These are phyloP conservation scores for Aporophyla lueneburgensis DNA, from an alignment of 2,888 invertebrate genomes.

Conservation along the genomic window DNA sequence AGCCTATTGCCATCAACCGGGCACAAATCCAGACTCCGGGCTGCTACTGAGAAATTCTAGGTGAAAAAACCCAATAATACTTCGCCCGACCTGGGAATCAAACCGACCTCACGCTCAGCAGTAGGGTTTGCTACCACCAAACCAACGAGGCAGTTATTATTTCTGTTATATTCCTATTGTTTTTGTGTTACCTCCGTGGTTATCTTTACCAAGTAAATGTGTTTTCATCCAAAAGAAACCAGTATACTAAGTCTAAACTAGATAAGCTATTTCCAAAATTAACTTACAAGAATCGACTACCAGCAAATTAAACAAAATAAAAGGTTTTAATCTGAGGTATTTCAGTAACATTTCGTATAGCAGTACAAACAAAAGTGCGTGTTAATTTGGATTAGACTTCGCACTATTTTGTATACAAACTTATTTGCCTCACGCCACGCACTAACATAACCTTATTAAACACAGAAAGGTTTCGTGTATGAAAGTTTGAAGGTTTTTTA, in stretches of 20 bases:
- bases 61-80: no score
- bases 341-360: slow-evolving; percentile 28
- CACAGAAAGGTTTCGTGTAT: slow-evolving; percentile 43
- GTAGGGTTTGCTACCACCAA: no score
- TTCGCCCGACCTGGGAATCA: no score
- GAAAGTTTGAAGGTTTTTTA: slow-evolving; percentile 24
- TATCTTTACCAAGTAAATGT: neutral
- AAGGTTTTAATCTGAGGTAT: slow-evolving; percentile 7
- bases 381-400: slow-evolving; percentile 52
- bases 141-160: no score
- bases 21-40: no score
- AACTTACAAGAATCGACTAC: neutral
- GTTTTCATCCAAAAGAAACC: neutral
- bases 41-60: no score
- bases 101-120: no score
- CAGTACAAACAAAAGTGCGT: slow-evolving; percentile 55
- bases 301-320: slow-evolving; percentile 13
- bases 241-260: neutral
- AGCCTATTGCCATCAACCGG: no score
- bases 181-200: no score
- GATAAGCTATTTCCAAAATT: neutral
- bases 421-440: slow-evolving; percentile 52
- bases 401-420: slow-evolving; percentile 51
- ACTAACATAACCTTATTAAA: slow-evolving; percentile 42
- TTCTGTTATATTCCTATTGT: no score